These are phyloP conservation scores for Cyclopterus lumpus DNA, from an alignment of 2,797 vertebrate species.

Conservation along the genomic window DNA sequence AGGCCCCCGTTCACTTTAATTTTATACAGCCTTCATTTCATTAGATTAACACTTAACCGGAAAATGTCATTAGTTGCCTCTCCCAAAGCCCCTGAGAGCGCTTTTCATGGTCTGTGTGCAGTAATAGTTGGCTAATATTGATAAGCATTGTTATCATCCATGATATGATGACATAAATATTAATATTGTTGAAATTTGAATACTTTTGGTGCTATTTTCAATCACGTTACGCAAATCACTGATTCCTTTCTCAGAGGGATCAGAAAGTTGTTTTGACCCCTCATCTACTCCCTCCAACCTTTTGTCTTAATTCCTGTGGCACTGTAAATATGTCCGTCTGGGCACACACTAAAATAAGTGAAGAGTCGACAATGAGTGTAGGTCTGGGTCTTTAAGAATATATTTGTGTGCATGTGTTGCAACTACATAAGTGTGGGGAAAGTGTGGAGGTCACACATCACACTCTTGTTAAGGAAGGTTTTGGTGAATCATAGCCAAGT, in stretches of 20 bases:
- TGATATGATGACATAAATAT: not conserved
- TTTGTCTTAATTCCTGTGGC: not conserved
- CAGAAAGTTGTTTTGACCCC: not conserved
- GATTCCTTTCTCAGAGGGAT: not conserved
- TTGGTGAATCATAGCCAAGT: constrained; percentile 48
- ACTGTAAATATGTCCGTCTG: not conserved
- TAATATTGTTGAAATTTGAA: not conserved
- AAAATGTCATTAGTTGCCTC: not conserved
- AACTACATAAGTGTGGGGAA: constrained; percentile 19
- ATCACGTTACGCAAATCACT: not conserved
- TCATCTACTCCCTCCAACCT: not conserved
- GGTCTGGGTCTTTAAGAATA: not conserved
- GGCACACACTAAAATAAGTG: not conserved
- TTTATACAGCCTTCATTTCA: not conserved
- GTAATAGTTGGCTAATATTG: not conserved
- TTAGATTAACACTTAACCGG: not conserved
- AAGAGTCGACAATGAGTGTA: not conserved
- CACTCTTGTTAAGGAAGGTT: constrained; percentile 14
- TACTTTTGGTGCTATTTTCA: not conserved
- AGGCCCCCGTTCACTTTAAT: too few species aligned
- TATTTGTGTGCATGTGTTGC: constrained; percentile 11
- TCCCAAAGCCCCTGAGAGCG: not conserved
- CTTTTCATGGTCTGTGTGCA: not conserved
- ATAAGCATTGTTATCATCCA: not conserved
- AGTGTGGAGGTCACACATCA: constrained; percentile 34